Conservation (phyloP, 2,113 vertebrate species). For the Elgaria multicarinata region DNA sequence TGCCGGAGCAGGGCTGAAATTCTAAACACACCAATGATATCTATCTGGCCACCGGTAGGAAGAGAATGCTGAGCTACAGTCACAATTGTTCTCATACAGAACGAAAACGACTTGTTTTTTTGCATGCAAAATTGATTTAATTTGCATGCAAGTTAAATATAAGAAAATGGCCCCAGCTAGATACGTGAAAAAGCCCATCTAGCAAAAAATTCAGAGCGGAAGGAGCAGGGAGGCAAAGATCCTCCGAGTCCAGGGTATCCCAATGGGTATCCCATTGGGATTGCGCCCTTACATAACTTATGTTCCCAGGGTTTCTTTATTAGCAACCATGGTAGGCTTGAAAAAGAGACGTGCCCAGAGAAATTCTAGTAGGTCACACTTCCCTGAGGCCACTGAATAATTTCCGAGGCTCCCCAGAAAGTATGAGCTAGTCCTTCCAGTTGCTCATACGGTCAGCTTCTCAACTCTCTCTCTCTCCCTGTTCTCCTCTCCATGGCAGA, state of each 20-base stretch:
- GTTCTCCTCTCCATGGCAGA: constrained; percentile 39
- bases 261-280: too few species aligned
- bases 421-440: not conserved
- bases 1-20: not conserved
- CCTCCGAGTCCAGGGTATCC: too few species aligned
- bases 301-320: not conserved
- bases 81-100: not conserved
- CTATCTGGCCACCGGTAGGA: not conserved
- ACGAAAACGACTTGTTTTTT: not conserved
- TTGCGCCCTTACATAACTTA: not conserved
- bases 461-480: not conserved
- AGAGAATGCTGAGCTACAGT: not conserved
- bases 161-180: too few species aligned
- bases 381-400: not conserved
- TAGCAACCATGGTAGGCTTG: not conserved
- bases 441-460: not conserved
- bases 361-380: not conserved
- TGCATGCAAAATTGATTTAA: not conserved
- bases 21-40: not conserved
- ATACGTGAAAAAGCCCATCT: too few species aligned
- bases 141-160: not conserved
- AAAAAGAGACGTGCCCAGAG: not conserved
- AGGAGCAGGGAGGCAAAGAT: too few species aligned
- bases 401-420: not conserved
- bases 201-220: too few species aligned